Evolutionary conservation across 2,888 invertebrate species (phyloP).

Genomic region (Drosophila meridionalis): DNA sequence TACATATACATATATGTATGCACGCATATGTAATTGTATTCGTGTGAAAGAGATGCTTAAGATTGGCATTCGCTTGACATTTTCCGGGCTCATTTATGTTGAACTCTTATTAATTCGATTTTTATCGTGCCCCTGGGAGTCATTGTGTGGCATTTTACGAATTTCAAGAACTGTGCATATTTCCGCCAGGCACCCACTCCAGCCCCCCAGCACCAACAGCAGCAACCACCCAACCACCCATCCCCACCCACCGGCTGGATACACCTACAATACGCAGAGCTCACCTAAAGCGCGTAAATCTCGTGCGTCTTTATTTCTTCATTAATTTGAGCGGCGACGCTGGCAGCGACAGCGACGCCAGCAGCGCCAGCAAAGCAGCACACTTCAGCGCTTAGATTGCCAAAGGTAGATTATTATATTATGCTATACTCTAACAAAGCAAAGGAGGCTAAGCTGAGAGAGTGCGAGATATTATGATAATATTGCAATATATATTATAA

Average conservation of each 20-base stretch:
- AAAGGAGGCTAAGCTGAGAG: background rate
- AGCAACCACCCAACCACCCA: background rate
- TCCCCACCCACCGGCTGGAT: background rate
- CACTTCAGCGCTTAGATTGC: conserved; percentile 77
- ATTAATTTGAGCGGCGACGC: conserved; percentile 79
- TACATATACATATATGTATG: background rate
- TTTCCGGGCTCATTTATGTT: conserved; percentile 79
- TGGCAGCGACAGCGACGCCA: conserved; percentile 31
- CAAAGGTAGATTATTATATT: conserved; percentile 77
- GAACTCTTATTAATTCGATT: conserved; percentile 85
- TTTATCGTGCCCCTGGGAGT: conserved; percentile 84
- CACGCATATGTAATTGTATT: conserved; percentile 2
- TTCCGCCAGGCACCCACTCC: conserved; percentile 43
- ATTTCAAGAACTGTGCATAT: conserved; percentile 73
- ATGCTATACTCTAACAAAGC: conserved; percentile 34
- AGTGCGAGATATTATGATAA: background rate
- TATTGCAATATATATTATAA: too few species aligned
- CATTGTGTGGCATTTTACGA: conserved; percentile 82
- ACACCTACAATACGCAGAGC: conserved; percentile 29
- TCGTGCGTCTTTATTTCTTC: conserved; percentile 83
- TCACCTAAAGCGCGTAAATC: conserved; percentile 72
- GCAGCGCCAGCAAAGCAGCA: conserved; percentile 46
- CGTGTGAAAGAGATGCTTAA: conserved; percentile 15
- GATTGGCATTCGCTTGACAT: conserved; percentile 60
- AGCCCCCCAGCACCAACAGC: background rate